These are phyloP conservation scores for Oxyscelio sp. DNA, from an alignment of 2,888 invertebrate species.

Conservation along the genomic window DNA sequence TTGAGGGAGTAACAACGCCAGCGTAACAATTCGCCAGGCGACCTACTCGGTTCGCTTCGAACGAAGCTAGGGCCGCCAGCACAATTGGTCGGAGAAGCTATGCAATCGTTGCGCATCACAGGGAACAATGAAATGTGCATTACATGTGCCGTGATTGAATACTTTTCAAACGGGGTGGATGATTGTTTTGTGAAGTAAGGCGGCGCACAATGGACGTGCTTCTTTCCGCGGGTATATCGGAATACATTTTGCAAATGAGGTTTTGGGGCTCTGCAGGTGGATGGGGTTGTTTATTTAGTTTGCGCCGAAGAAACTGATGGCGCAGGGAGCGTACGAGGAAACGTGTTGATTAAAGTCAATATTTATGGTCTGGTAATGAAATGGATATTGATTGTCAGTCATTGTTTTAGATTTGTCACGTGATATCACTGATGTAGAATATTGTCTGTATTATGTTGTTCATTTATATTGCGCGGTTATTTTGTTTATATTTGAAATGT, in stretches of 20 bases:
- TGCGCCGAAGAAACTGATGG: not conserved
- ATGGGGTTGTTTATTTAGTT: slow-evolving; percentile 15
- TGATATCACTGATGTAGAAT: too few species aligned
- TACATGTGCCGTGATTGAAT: slow-evolving; percentile 73
- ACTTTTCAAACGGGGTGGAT: slow-evolving; percentile 64
- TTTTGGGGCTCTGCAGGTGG: slow-evolving; percentile 27
- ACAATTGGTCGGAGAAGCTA: slow-evolving; percentile 51
- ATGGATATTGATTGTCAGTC: too few species aligned
- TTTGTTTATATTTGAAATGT: too few species aligned
- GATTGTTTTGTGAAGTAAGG: slow-evolving; percentile 58
- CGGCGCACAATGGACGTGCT: slow-evolving; percentile 54
- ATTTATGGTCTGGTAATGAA: too few species aligned
- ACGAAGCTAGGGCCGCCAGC: slow-evolving; percentile 21
- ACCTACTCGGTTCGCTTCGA: slow-evolving; percentile 61
- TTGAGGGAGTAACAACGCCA: slow-evolving; percentile 67
- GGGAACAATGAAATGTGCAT: slow-evolving; percentile 72
- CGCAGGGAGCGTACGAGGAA: too few species aligned
- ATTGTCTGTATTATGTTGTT: too few species aligned
- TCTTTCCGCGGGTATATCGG: slow-evolving; percentile 39
- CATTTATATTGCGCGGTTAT: too few species aligned
- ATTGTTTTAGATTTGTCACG: too few species aligned
- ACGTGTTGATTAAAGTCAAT: too few species aligned
- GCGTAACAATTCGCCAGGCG: slow-evolving; percentile 65
- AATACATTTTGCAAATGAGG: slow-evolving; percentile 53
- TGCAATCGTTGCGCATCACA: slow-evolving; percentile 59